phyloP scores from a whole-genome alignment of 2,113 vertebrate species.

The Macaca nemestrina region DNA sequence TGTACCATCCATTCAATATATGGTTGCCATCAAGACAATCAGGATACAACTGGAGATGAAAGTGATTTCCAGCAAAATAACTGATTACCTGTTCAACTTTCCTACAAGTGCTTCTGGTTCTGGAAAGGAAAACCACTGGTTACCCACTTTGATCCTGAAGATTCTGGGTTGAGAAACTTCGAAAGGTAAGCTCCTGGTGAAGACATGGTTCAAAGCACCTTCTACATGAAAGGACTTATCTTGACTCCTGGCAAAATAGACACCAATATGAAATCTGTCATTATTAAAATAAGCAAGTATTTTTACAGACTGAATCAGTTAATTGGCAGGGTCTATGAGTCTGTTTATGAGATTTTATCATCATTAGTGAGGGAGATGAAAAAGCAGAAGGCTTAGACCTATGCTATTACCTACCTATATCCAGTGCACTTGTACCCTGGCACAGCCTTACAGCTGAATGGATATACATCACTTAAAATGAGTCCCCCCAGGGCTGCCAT shows the following conservation, averaged over 20 bases:
- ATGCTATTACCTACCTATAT: conserved; percentile 90
- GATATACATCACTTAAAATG: conserved; percentile 87
- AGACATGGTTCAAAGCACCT: conserved; percentile 92
- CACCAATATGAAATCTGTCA: conserved; percentile 2
- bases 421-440: conserved; percentile 93
- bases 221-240: conserved; percentile 93
- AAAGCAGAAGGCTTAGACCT: background rate
- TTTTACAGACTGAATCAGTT: conserved; percentile 26
- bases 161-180: conserved; percentile 65
- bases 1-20: background rate
- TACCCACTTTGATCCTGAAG: conserved; percentile 82
- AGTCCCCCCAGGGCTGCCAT: conserved; percentile 93
- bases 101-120: conserved; percentile 89
- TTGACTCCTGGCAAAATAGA: conserved; percentile 90
- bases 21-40: conserved; percentile 8
- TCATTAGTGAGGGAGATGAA: background rate
- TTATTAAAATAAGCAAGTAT: conserved; percentile 19
- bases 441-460: conserved; percentile 86
- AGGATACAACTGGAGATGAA: conserved; percentile 8
- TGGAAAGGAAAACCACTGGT: conserved; percentile 82
- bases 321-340: background rate
- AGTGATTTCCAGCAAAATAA: conserved; percentile 24
- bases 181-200: conserved; percentile 87
- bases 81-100: conserved; percentile 90
- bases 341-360: background rate